Conservation (phyloP, 2,113 vertebrate species). For the Colius striatus region DNA sequence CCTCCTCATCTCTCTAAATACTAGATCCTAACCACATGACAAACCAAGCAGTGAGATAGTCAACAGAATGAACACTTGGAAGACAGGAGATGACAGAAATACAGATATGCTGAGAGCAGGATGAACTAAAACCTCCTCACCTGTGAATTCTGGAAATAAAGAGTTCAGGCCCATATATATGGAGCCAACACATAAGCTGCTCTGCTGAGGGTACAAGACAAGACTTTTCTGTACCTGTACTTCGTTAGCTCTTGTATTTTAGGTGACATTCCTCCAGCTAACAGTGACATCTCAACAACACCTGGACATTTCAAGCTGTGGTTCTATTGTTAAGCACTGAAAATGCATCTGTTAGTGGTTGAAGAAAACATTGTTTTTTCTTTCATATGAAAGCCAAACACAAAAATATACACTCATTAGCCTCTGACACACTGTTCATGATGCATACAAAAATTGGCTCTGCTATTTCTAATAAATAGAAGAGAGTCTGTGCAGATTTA, state of each 20-base stretch:
- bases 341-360: background rate
- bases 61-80: background rate
- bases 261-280: background rate
- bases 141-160: background rate
- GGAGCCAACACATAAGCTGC: background rate
- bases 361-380: background rate
- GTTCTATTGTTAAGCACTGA: background rate
- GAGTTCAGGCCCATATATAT: background rate
- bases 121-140: background rate
- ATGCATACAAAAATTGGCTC: conserved; percentile 7
- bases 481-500: conserved; percentile 5
- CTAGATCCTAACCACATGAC: background rate
- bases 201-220: background rate
- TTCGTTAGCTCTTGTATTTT: background rate
- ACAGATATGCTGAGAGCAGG: background rate
- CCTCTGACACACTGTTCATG: conserved; percentile 8
- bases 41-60: background rate
- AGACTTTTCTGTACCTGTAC: background rate
- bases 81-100: background rate
- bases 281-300: background rate
- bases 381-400: background rate
- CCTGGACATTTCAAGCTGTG: background rate
- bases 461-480: conserved; percentile 36
- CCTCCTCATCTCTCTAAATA: background rate
- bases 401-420: conserved; percentile 19